phyloP scores from a whole-genome alignment of 2,888 invertebrate genomes.

The Cacoxenus indagator region DNA sequence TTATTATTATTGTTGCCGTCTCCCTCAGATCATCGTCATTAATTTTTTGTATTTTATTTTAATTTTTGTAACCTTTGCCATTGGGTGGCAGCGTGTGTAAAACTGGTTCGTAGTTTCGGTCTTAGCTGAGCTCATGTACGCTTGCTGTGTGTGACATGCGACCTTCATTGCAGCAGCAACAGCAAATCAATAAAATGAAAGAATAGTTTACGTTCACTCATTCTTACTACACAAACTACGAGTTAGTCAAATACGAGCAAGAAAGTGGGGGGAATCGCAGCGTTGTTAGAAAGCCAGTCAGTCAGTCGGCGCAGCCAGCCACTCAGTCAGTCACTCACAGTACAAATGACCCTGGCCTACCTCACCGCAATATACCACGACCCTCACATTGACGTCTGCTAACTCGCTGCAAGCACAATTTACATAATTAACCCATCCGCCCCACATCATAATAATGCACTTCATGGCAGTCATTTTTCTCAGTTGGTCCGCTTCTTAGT shows the following conservation, averaged over 20 bases:
- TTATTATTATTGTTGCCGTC: slow-evolving; percentile 4
- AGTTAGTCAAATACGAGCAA: not conserved
- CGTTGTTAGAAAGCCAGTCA: slow-evolving; percentile 9
- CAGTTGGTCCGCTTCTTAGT: not conserved
- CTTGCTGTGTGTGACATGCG: slow-evolving; percentile 50
- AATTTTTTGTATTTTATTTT: not conserved
- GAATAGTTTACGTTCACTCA: slow-evolving; percentile 48
- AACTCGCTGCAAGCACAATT: slow-evolving; percentile 19
- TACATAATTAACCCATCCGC: slow-evolving; percentile 34
- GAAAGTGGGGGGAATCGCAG: too few relatives aligned
- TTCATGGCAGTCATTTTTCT: not conserved
- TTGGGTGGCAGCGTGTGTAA: too few relatives aligned
- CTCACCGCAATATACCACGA: slow-evolving; percentile 31
- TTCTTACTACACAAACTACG: slow-evolving; percentile 10
- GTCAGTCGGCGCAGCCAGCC: not conserved
- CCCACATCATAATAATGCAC: not conserved
- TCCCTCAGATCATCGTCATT: not conserved
- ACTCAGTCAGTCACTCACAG: not conserved
- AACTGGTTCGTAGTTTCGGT: slow-evolving; percentile 4
- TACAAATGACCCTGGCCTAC: slow-evolving; percentile 46
- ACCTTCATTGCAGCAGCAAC: slow-evolving; percentile 65
- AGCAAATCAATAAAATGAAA: slow-evolving; percentile 65
- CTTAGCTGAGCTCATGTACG: slow-evolving; percentile 33
- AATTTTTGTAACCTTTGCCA: not conserved
- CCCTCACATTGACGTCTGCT: not conserved